Evolutionary conservation across 1,140 invertebrate species (phyloP), one percentile per base, ranked within the genome.

Genomic region (Apolygus lucorum): DNA sequence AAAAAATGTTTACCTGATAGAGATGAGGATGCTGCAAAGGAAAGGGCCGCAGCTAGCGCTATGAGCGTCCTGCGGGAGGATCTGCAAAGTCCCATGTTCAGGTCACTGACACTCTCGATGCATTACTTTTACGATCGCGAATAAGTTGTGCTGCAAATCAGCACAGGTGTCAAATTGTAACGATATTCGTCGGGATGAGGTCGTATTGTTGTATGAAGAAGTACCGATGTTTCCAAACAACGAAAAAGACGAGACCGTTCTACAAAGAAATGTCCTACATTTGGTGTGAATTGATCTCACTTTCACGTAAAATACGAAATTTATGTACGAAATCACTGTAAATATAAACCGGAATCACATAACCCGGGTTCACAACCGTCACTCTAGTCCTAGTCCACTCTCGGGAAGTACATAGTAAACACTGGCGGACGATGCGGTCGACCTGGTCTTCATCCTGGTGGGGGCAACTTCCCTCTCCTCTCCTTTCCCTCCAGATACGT

Each of bases 101-200:
- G 54, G 54, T 59, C 54, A 59, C 54, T 59, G 54, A 59, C 54
- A 59, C 54, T 59, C 54, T 11, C 54, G 22, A 59, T 59, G 54
- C 54, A 59, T 59, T 59, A 59, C 54, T 42, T 42, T 42, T 42
- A 42, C 17, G 4, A 42, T 42, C 34, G 17, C 34, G 4, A 42
- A 42, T 42, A 42, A 42, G 4, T 4, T 42, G 4, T 42, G 34
- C 4, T 42, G 17, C 34, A n/a, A n/a, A n/a, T n/a, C n/a, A n/a
- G n/a, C n/a, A n/a, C n/a, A n/a, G n/a, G n/a, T n/a, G n/a, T n/a
- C n/a, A n/a, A n/a, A n/a, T n/a, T n/a, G n/a, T n/a, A n/a, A n/a
- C n/a, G n/a, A n/a, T n/a, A n/a, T 42, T 42, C 17, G 34, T 4
- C 34, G 4, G 34, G 4, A 42, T 17, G 34, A 42, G 4, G 34